phyloP scores from a whole-genome alignment of 2,113 vertebrate species.

The Numida meleagris region DNA sequence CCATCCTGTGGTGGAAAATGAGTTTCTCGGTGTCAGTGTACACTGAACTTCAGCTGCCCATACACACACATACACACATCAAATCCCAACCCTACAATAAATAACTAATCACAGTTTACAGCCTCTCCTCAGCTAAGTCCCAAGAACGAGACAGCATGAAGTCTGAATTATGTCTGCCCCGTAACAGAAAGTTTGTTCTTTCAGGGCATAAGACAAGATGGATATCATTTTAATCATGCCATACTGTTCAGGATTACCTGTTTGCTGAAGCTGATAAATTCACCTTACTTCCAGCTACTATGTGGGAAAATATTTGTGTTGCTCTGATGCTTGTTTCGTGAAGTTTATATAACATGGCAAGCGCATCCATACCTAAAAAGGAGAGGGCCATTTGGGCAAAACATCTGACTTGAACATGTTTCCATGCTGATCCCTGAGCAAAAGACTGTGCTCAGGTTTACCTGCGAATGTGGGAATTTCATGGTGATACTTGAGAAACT shows the following conservation, averaged over 20 bases:
- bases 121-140: conserved; percentile 16
- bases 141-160: background rate
- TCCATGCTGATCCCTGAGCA: background rate
- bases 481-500: background rate
- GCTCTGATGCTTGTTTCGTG: background rate
- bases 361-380: background rate
- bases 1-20: conserved; percentile 28
- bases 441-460: background rate
- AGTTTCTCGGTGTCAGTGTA: conserved; percentile 3
- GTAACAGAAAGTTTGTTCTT: conserved; percentile 38
- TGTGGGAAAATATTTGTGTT: background rate
- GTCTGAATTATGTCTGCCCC: conserved; percentile 36
- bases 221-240: background rate
- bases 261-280: conserved; percentile 24
- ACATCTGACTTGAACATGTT: background rate
- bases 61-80: background rate
- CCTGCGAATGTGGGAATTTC: background rate
- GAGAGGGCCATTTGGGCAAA: background rate
- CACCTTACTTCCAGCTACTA: background rate
- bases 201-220: background rate
- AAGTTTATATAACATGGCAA: background rate
- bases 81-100: background rate
- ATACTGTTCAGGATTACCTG: background rate
- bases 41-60: background rate
- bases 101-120: background rate